Conservation (phyloP, 2,113 vertebrate species). For the Ornithorhynchus anatinus region DNA sequence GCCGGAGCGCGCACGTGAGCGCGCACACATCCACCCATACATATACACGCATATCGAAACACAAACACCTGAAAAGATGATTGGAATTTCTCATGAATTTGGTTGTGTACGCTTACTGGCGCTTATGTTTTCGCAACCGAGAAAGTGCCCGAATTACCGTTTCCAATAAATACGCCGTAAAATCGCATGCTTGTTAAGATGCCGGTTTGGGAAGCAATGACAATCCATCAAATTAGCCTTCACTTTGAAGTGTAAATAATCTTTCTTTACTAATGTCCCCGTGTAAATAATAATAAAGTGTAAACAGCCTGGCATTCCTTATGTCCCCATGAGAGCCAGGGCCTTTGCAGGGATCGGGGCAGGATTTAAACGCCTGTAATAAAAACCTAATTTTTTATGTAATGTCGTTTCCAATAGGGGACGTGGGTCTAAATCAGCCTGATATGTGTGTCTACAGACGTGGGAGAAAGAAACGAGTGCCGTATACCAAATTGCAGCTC, state of each 20-base stretch:
- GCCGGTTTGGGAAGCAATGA: constrained; percentile 56
- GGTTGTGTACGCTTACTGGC: constrained; percentile 3
- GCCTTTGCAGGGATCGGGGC: constrained; percentile 19
- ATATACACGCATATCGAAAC: constrained; percentile 36
- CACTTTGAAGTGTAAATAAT: constrained; percentile 52
- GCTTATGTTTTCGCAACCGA: not conserved
- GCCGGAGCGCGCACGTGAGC: not conserved
- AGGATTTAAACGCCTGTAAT: constrained; percentile 43
- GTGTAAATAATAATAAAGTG: constrained; percentile 66
- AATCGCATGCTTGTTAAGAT: constrained; percentile 42
- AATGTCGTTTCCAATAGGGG: constrained; percentile 76
- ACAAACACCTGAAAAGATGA: not conserved
- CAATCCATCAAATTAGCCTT: constrained; percentile 61
- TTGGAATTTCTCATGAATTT: not conserved
- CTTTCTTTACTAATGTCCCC: constrained; percentile 56
- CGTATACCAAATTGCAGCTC: constrained; percentile 92
- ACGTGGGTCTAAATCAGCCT: constrained; percentile 94
- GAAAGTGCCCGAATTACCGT: constrained; percentile 5
- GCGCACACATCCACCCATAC: not conserved
- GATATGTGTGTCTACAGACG: constrained; percentile 94
- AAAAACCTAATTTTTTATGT: constrained; percentile 65
- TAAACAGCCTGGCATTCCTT: constrained; percentile 57
- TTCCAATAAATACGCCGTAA: constrained; percentile 18
- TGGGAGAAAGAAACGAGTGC: constrained; percentile 96
- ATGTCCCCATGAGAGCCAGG: not conserved